These are phyloP conservation scores for Pammene fasciana DNA, from an alignment of 2,888 invertebrate species.

Conservation along the genomic window DNA sequence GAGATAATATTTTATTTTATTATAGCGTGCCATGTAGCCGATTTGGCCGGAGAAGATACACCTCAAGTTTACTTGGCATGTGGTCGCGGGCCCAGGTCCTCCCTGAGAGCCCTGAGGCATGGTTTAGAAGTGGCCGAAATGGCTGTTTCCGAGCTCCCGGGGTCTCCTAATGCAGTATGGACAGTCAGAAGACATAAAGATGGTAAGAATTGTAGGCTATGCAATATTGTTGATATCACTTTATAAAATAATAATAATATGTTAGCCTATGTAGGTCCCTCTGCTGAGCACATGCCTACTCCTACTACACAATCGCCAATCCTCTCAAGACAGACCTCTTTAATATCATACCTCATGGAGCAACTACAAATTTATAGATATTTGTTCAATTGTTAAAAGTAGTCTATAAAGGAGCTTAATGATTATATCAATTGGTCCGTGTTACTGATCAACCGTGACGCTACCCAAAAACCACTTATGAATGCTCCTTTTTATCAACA, in stretches of 20 bases:
- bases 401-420: slow-evolving; percentile 64
- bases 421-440: slow-evolving; percentile 82
- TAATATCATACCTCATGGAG: background rate
- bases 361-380: background rate
- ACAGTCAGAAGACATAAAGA: slow-evolving; percentile 98
- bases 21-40: slow-evolving; percentile 93
- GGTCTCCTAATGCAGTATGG: slow-evolving; percentile 99
- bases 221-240: background rate
- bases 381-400: background rate
- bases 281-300: no score
- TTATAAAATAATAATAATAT: background rate
- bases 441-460: slow-evolving; percentile 81
- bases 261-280: no score
- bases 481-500: slow-evolving; percentile 79
- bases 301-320: no score
- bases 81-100: slow-evolving; percentile 97
- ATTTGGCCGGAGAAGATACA: slow-evolving; percentile 98
- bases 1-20: background rate
- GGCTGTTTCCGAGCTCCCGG: slow-evolving; percentile 99
- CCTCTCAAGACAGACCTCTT: no score
- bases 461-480: slow-evolving; percentile 76
- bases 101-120: slow-evolving; percentile 95
- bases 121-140: slow-evolving; percentile 99
- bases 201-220: slow-evolving; percentile 86
- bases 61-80: slow-evolving; percentile 98